A percentile compares a stretch with the other conserved stretches of the same genome.
Evolutionary conservation across 2,888 invertebrate genomes (phyloP).

Genomic region (Physocephala rufipes): DNA sequence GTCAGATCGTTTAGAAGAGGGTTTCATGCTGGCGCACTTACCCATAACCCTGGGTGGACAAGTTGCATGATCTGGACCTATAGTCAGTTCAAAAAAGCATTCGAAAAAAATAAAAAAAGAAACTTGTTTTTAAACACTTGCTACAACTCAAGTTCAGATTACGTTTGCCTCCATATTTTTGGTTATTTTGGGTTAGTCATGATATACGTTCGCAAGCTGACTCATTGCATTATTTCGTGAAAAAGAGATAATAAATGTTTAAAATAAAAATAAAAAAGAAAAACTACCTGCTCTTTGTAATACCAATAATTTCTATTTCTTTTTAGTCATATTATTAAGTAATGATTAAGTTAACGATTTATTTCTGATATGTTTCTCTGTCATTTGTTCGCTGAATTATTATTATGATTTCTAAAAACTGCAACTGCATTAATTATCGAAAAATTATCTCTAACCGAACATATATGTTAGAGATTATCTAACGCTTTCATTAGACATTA

Average conservation of each 20-base stretch:
- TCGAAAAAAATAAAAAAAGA: slow-evolving; percentile 41
- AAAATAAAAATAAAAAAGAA: not conserved
- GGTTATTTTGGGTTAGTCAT: slow-evolving; percentile 57
- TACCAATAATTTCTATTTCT: slow-evolving; percentile 18
- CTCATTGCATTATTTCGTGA: slow-evolving; percentile 7
- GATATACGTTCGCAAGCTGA: slow-evolving; percentile 40
- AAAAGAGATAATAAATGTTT: slow-evolving; percentile 3
- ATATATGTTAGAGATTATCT: not conserved
- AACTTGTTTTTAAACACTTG: slow-evolving; percentile 46
- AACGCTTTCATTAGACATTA: not conserved
- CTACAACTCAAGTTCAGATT: slow-evolving; percentile 25
- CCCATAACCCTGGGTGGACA: slow-evolving; percentile 66
- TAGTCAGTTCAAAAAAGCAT: slow-evolving; percentile 55
- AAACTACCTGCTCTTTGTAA: slow-evolving; percentile 12
- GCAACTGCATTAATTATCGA: slow-evolving; percentile 61
- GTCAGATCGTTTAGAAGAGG: slow-evolving; percentile 1
- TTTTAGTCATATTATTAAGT: slow-evolving; percentile 49
- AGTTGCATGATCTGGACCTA: slow-evolving; percentile 67
- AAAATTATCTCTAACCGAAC: slow-evolving; percentile 32
- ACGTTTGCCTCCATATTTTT: slow-evolving; percentile 43
- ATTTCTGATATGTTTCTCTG: slow-evolving; percentile 22
- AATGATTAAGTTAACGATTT: slow-evolving; percentile 15
- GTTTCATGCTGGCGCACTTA: slow-evolving; percentile 54
- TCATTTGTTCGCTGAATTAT: not conserved
- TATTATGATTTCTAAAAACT: slow-evolving; percentile 53